Conservation (phyloP, 1,140 invertebrate genomes). For the Drosophila virilis region DNA sequence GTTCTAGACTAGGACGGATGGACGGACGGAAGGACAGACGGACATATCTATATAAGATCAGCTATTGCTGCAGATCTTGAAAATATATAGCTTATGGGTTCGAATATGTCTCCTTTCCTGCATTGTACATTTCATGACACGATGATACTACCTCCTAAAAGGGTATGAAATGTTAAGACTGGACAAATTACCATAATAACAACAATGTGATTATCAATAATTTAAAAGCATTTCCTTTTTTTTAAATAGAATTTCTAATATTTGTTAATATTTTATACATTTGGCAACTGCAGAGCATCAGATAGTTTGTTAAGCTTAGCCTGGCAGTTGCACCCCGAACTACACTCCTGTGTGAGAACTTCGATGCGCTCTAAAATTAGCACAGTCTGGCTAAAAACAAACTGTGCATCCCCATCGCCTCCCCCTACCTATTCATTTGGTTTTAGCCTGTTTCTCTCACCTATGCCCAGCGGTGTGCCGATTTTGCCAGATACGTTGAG, state of each 20-base stretch:
- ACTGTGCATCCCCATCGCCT: conserved; percentile 2
- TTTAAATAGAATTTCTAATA: neutral
- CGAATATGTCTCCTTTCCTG: too few relatives aligned
- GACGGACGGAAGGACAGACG: too few relatives aligned
- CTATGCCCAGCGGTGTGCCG: conserved; percentile 79
- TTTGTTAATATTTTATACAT: neutral
- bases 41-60: too few relatives aligned
- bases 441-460: conserved; percentile 61
- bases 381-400: conserved; percentile 66
- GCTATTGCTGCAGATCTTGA: too few relatives aligned
- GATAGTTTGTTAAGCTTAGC: neutral
- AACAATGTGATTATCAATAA: too few relatives aligned
- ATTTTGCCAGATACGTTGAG: conserved; percentile 82
- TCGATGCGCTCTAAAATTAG: conserved; percentile 63
- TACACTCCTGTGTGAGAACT: conserved; percentile 4
- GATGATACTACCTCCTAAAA: too few relatives aligned
- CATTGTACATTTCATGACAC: too few relatives aligned
- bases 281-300: neutral
- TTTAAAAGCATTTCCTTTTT: too few relatives aligned
- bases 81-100: too few relatives aligned
- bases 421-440: conserved; percentile 3
- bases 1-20: too few relatives aligned
- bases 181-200: too few relatives aligned
- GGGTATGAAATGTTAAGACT: too few relatives aligned
- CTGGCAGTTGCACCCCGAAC: neutral